A percentile compares a stretch with the other conserved stretches of the same genome.
Conservation (phyloP, 2,113 vertebrate genomes). For the Azemiops feae region DNA sequence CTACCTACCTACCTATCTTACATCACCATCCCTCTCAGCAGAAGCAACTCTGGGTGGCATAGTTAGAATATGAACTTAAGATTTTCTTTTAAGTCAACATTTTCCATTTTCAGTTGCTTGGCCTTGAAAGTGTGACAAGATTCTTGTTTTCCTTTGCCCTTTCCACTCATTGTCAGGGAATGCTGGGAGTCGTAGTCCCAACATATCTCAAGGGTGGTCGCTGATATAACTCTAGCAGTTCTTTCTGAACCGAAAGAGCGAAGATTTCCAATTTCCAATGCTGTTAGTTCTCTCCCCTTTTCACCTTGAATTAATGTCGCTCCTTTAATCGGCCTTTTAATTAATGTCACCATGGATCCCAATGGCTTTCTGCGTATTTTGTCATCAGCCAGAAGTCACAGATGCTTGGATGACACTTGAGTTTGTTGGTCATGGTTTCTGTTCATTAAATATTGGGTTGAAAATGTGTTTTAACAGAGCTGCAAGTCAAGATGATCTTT, state of each 20-base stretch:
- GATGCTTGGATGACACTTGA: slow-evolving; percentile 11
- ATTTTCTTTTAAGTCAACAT: not conserved
- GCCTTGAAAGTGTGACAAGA: not conserved
- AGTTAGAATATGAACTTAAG: not conserved
- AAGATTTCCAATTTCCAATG: not conserved
- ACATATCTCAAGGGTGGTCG: not conserved
- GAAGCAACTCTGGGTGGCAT: not conserved
- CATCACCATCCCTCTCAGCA: not conserved
- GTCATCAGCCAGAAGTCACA: not conserved
- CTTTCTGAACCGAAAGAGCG: not conserved
- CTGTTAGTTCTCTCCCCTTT: slow-evolving; percentile 7
- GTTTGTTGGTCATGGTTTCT: slow-evolving; percentile 35
- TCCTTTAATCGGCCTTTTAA: slow-evolving; percentile 44
- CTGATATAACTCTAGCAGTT: not conserved
- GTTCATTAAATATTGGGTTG: slow-evolving; percentile 45
- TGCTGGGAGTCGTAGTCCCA: not conserved
- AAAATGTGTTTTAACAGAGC: not conserved
- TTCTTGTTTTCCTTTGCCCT: not conserved
- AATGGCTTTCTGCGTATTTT: slow-evolving; percentile 59
- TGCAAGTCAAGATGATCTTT: not conserved
- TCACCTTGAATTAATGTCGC: slow-evolving; percentile 43
- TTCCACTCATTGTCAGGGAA: not conserved
- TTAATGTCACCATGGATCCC: slow-evolving; percentile 43
- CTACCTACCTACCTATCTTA: not conserved
- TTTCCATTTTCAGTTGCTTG: not conserved